Evolutionary conservation across 2,113 vertebrate genomes (phyloP).

Genomic region (Coryphaenoides rupestris): DNA sequence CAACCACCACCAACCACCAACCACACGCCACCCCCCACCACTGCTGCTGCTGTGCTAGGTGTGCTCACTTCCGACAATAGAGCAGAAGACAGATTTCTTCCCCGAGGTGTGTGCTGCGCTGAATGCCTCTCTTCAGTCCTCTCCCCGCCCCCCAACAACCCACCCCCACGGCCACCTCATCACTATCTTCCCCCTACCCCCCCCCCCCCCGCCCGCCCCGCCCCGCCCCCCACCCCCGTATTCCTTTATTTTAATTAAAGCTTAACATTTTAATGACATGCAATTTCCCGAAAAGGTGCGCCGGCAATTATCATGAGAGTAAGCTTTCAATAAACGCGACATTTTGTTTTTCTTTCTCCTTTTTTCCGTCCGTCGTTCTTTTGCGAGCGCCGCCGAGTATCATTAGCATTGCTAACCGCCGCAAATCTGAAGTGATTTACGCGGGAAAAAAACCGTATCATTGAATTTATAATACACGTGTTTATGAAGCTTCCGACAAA

Average conservation of each 20-base stretch:
- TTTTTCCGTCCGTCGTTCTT: too few relatives aligned
- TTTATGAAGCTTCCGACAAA: too few relatives aligned
- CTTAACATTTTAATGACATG: conserved; percentile 65
- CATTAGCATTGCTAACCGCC: too few relatives aligned
- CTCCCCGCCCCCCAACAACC: conserved; percentile 16
- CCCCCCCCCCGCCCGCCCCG: background rate
- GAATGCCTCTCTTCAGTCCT: conserved; percentile 36
- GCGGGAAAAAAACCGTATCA: too few relatives aligned
- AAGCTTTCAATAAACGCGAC: background rate
- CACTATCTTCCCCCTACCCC: too few relatives aligned
- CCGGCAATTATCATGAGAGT: conserved; percentile 62
- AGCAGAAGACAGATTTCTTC: conserved; percentile 64
- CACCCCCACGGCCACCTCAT: background rate
- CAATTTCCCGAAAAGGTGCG: conserved; percentile 39
- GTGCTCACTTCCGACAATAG: conserved; percentile 65
- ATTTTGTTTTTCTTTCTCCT: too few relatives aligned
- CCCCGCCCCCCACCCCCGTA: conserved; percentile 1
- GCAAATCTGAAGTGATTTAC: too few relatives aligned
- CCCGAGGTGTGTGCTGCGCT: conserved; percentile 31
- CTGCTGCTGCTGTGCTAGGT: conserved; percentile 49
- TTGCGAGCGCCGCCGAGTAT: too few relatives aligned
- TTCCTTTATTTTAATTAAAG: conserved; percentile 64
- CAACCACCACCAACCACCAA: too few relatives aligned
- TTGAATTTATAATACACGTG: too few relatives aligned
- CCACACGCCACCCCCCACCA: too few relatives aligned